Base-by-base conservation (phyloP, 2,113 vertebrate species). In the Perognathus longimembris region DNA sequence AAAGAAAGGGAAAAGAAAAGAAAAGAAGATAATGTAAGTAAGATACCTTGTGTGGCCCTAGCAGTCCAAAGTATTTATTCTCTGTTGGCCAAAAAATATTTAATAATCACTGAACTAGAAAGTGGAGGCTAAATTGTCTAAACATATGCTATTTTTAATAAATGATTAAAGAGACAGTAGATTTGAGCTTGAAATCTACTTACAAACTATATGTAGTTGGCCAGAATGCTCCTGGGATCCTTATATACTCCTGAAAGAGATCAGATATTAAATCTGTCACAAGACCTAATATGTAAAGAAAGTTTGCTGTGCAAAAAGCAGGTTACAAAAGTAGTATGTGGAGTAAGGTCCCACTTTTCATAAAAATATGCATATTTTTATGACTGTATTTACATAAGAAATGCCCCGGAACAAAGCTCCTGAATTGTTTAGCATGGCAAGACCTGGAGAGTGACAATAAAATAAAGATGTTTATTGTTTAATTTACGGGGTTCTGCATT, bases 301-400 rank as follows among this genome's bases (percentile, higher is more conserved):
- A 77, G 12, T 75, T 73, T 70, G 67, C 94, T 79, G 34, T 89
- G 66, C 57, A 34, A 83, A 87, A 90, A 77, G 59, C 42, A 93
- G 36, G 50, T 75, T 83, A 6, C 10, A 80, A 71, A 90, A 80
- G 34, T 45, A 42, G 22, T 24, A 86, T 71, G 15, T 57, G 30
- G 36, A 61, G 21, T 63, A 71, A 54, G 80, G 64, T 54, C 36
- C 42, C 10, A 71, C 38, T 15, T 67, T 93, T 88, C 12, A 61
- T 73, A 78, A 81, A 66, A 74, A 17, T 66, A 57, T 36, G 34
- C 66, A 85, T 87, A 86, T 73, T 94, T 95, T 92, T 87, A 74
- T 30, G 54, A 66, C 85, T 36, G 3, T 61, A 75, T 42, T 85
- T 24, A 85, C 4, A 12, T 66, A 38, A 82, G 90, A 90, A 88